phyloP scores from a whole-genome alignment of 2,888 invertebrate genomes.

The Melipona beecheii region DNA sequence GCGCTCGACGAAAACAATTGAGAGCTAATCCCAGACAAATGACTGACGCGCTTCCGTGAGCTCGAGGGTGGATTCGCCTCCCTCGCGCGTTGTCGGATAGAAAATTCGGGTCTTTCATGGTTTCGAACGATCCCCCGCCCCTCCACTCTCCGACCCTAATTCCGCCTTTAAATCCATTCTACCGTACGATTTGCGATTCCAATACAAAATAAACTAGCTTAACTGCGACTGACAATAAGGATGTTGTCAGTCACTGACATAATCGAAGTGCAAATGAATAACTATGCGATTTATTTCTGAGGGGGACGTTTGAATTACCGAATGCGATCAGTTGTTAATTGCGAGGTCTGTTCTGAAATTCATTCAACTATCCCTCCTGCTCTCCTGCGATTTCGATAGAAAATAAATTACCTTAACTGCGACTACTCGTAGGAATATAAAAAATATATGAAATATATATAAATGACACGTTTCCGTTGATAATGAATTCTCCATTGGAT shows the following conservation, averaged over 20 bases:
- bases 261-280: too few species aligned
- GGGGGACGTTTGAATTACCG: too few species aligned
- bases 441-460: too few species aligned
- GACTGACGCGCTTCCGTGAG: constrained; percentile 78
- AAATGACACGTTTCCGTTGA: too few species aligned
- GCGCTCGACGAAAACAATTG: constrained; percentile 81
- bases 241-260: background rate
- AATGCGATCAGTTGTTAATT: too few species aligned
- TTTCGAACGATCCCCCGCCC: constrained; percentile 37
- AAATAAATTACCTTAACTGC: background rate
- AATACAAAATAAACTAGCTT: background rate
- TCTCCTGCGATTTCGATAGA: background rate
- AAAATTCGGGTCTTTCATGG: constrained; percentile 62
- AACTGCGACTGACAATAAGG: background rate
- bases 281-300: too few species aligned
- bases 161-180: background rate
- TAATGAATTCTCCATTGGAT: too few species aligned
- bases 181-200: background rate
- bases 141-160: background rate
- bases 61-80: constrained; percentile 26
- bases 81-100: constrained; percentile 29
- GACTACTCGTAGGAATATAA: background rate
- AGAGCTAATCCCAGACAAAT: constrained; percentile 84
- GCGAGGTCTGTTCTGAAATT: too few species aligned
- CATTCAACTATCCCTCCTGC: background rate